Evolutionary conservation across 2,113 vertebrate species (phyloP).

Genomic region (Ia io): DNA sequence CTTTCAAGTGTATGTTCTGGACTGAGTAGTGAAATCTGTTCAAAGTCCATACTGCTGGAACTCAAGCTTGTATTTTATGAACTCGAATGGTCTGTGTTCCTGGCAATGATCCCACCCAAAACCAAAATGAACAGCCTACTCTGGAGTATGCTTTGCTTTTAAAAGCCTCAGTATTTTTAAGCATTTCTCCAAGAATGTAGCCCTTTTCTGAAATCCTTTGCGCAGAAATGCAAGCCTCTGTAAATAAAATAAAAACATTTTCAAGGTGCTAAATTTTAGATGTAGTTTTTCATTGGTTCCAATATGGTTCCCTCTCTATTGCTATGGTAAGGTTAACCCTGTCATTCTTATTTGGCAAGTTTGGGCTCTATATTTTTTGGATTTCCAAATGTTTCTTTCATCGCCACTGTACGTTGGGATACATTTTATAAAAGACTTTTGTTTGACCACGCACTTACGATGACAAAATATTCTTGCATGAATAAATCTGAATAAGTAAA

Average conservation of each 20-base stretch:
- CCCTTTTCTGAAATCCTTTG: neutral
- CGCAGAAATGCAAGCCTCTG: neutral
- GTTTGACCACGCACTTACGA: neutral
- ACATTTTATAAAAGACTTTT: conserved; percentile 16
- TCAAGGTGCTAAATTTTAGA: conserved; percentile 3
- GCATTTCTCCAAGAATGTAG: neutral
- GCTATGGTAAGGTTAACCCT: neutral
- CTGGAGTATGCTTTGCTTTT: neutral
- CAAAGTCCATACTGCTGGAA: neutral
- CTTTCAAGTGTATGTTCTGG: neutral
- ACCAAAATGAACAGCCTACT: conserved; percentile 15
- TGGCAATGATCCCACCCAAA: conserved; percentile 2
- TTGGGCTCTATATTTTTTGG: neutral
- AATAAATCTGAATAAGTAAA: neutral
- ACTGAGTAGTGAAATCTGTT: conserved; percentile 42
- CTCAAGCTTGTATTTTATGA: conserved; percentile 26
- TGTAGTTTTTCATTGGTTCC: neutral
- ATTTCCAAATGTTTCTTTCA: neutral
- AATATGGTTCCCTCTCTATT: neutral
- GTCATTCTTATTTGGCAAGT: neutral
- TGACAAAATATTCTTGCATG: neutral
- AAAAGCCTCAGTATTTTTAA: conserved; percentile 37
- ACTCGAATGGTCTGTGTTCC: conserved; percentile 14
- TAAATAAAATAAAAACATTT: neutral
- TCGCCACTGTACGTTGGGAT: too few species aligned